These are phyloP conservation scores for Paguma larvata DNA, from an alignment of 2,797 vertebrate species.

Conservation along the genomic window DNA sequence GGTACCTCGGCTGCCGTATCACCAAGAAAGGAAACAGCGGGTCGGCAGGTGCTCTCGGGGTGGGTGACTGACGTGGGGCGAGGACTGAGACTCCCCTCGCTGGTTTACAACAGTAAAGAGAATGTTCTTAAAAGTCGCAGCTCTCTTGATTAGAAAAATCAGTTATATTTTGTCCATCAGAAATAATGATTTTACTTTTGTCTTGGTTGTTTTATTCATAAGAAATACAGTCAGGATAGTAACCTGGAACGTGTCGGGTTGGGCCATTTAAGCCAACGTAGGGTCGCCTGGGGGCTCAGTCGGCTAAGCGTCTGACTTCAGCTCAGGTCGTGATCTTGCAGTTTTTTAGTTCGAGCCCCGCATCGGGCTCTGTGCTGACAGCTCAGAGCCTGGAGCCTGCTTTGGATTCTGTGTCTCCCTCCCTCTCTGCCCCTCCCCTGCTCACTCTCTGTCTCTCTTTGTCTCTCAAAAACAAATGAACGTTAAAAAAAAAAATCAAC, in stretches of 20 bases:
- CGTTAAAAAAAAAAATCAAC: background rate
- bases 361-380: too few species aligned
- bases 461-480: too few species aligned
- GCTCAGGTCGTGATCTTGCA: too few species aligned
- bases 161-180: background rate
- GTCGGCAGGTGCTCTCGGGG: background rate
- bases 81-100: rapidly evolving
- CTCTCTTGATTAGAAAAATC: background rate
- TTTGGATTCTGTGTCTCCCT: too few species aligned
- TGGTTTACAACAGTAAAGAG: background rate
- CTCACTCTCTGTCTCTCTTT: too few species aligned
- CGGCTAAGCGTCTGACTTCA: too few species aligned
- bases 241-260: background rate
- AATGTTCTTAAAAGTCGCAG: background rate
- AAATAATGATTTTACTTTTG: background rate
- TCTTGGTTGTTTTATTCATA: background rate
- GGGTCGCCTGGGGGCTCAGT: too few species aligned
- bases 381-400: too few species aligned
- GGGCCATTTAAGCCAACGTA: background rate
- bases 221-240: background rate
- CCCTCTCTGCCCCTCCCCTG: too few species aligned
- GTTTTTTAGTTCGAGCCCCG: too few species aligned
- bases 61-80: rapidly evolving
- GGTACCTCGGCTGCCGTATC: background rate
- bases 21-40: background rate